Conservation (phyloP, 2,113 vertebrate species). For the Scophthalmus maximus region DNA sequence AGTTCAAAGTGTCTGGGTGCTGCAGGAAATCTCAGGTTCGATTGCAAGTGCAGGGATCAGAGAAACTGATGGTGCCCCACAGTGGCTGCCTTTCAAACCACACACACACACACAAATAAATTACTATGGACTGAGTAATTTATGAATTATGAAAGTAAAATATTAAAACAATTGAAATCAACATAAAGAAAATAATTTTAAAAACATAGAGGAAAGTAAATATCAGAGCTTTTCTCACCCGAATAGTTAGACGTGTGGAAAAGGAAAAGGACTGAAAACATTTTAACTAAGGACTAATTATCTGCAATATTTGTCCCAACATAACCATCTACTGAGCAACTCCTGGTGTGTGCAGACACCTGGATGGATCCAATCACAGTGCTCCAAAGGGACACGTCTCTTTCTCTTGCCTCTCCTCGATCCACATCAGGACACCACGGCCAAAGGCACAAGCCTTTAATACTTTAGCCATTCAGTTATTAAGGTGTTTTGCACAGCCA, state of each 20-base stretch:
- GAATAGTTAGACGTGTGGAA: too few relatives aligned
- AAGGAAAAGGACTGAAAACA: too few relatives aligned
- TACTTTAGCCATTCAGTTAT: constrained; percentile 85
- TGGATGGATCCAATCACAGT: constrained; percentile 42
- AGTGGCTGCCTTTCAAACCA: constrained; percentile 43
- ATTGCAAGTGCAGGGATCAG: constrained; percentile 6
- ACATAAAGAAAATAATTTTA: too few relatives aligned
- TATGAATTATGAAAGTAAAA: too few relatives aligned
- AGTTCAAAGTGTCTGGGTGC: constrained; percentile 51
- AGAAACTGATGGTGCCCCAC: constrained; percentile 44
- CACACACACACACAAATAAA: too few relatives aligned
- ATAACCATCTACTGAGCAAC: too few relatives aligned
- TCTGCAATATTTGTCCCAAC: too few relatives aligned
- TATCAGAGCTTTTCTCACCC: too few relatives aligned
- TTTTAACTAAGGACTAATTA: too few relatives aligned
- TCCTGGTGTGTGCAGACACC: constrained; percentile 3
- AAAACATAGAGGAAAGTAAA: too few relatives aligned
- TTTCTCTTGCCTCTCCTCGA: neutral
- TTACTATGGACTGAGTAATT: too few relatives aligned
- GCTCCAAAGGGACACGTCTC: constrained; percentile 47
- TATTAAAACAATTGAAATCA: too few relatives aligned
- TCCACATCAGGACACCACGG: constrained; percentile 61
- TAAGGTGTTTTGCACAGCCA: constrained; percentile 77
- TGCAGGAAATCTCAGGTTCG: constrained; percentile 30
- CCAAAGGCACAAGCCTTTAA: constrained; percentile 77